phyloP scores from a whole-genome alignment of 2,797 vertebrate genomes.

The Sebastes steindachneri region DNA sequence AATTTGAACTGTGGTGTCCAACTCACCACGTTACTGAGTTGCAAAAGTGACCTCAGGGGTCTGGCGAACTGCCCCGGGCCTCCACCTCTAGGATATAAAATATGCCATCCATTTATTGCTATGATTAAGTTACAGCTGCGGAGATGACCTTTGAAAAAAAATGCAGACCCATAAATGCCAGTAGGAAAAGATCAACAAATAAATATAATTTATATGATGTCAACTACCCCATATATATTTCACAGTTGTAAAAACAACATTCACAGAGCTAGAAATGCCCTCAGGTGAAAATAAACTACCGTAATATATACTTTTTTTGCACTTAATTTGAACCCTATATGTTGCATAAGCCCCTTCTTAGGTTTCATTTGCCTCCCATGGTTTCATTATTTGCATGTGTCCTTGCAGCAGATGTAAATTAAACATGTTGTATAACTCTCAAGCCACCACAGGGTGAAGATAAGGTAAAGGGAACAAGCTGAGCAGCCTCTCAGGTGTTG shows the following conservation, averaged over 20 bases:
- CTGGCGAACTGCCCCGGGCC: slow-evolving; percentile 1
- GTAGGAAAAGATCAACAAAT: slow-evolving; percentile 54
- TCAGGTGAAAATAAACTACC: neutral
- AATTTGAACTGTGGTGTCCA: slow-evolving; percentile 9
- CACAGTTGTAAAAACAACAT: slow-evolving; percentile 23
- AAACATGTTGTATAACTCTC: neutral
- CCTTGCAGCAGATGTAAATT: neutral
- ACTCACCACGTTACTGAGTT: slow-evolving; percentile 7
- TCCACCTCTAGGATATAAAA: slow-evolving; percentile 46
- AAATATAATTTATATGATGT: slow-evolving; percentile 48
- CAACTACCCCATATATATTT: slow-evolving; percentile 2
- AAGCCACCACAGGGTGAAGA: neutral
- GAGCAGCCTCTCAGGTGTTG: slow-evolving; percentile 12
- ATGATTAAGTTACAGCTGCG: slow-evolving; percentile 62
- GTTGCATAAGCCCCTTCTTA: neutral
- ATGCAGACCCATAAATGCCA: slow-evolving; percentile 48
- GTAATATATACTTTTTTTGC: neutral
- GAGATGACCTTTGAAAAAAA: slow-evolving; percentile 50
- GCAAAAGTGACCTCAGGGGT: slow-evolving; percentile 22
- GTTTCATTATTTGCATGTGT: neutral
- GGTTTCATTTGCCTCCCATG: neutral
- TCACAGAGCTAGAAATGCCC: neutral
- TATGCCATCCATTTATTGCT: slow-evolving; percentile 51
- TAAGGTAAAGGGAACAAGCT: neutral
- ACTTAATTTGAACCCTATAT: neutral